Evolutionary conservation across 2,797 vertebrate genomes (phyloP), one percentile per base, ranked within the genome.

Genomic region (Naso thynnoides): DNA sequence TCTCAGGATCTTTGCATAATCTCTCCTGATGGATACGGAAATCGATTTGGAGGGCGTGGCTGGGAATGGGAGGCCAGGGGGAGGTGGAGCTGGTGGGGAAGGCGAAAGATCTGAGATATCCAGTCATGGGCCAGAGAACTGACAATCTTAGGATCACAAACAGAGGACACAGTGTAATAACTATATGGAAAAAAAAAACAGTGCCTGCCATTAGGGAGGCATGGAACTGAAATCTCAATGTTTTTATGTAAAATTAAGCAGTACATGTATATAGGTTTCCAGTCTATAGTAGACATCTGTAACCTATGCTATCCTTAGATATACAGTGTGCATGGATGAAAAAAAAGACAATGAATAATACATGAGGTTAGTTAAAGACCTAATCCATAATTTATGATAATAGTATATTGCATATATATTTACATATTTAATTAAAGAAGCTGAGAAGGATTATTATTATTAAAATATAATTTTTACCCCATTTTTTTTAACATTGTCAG

Each of bases 1-100:
- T 82, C 78, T 73, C 73, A 38, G 63, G 83, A 85, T 91, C 78
- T 86, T 79, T 86, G 86, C 85, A 86, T 86, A 89, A 90, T 89
- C 83, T 79, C 54, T 70, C 49, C 69, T 89, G 86, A 81, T 88
- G 75, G 77, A 82, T 83, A 15, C 67, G 44, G 38, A 73, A 79
- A 88, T 91, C 63, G n/a, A 90, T 88, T 64, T 33, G 11, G 54
- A 66, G 82, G 84, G 85, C 0, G 77, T 75, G 79, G 79, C 73
- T 63, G 59, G 49, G 36, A 26, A 73, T 66, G 14, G 16, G 50
- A 76, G 39, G 74, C 63, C 54, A 14, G 8, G 66, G 44, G 6
- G 7, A 62, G 45, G 76, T 39, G 63, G 49, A 60, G 58, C 45
- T 36, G 53, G 29, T 36, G 33, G 45, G 41, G 16, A 63, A 29